Evolutionary conservation across 2,113 vertebrate species (phyloP).

Genomic region (Cairina moschata): DNA sequence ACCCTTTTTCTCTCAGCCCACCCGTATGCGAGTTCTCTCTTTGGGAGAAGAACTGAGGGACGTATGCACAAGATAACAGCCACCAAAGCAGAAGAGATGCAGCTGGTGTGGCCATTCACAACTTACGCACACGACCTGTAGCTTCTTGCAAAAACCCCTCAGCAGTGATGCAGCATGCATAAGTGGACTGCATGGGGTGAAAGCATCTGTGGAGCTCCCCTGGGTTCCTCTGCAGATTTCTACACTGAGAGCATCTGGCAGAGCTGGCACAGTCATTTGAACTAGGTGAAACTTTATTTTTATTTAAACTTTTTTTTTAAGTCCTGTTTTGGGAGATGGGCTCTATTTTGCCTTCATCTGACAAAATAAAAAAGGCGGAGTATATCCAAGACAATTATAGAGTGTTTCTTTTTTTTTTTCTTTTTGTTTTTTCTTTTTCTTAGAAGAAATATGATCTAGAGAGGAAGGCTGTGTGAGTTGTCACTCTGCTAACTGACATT

Average conservation of each 20-base stretch:
- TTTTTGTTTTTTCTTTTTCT: not conserved
- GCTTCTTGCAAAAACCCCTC: not conserved
- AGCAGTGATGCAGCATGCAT: not conserved
- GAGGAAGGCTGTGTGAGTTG: not conserved
- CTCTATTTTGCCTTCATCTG: not conserved
- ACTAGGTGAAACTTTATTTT: not conserved
- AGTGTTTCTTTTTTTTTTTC: not conserved
- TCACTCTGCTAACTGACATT: not conserved
- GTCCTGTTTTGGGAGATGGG: not conserved
- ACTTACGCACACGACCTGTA: fast-evolving
- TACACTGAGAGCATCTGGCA: not conserved
- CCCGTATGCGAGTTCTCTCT: not conserved
- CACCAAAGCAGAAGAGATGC: not conserved
- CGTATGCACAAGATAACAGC: not conserved
- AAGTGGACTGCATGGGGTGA: not conserved
- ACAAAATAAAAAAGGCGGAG: not conserved
- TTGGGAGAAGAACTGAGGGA: not conserved
- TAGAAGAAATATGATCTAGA: not conserved
- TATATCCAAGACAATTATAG: not conserved
- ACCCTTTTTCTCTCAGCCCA: not conserved
- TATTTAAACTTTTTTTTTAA: too few species aligned
- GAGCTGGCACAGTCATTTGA: not conserved
- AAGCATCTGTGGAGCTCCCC: not conserved
- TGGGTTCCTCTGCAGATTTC: not conserved
- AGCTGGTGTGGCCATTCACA: not conserved